A percentile compares a stretch with the other conserved stretches of the same genome.
phyloP scores from a whole-genome alignment of 2,888 invertebrate genomes.

The Hypselothyrea guttata region DNA sequence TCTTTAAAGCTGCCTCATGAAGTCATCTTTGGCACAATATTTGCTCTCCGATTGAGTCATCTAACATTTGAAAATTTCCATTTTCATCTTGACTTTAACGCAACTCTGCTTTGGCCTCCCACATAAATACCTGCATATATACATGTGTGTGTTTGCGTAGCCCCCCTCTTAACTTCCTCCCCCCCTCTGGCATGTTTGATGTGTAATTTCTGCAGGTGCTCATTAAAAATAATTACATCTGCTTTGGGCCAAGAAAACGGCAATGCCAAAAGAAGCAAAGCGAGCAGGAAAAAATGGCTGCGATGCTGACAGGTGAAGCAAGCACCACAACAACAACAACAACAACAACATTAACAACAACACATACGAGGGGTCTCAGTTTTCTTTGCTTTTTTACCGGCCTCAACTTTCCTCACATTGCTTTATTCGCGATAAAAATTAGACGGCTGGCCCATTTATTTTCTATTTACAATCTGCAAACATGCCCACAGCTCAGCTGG shows the following conservation, averaged over 20 bases:
- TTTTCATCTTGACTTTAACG: constrained; percentile 30
- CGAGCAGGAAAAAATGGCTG: constrained; percentile 25
- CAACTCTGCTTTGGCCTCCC: constrained; percentile 20
- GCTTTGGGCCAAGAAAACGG: constrained; percentile 60
- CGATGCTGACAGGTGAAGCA: constrained; percentile 57
- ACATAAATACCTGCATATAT: constrained; percentile 34
- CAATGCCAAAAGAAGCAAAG: constrained; percentile 44
- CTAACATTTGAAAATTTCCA: constrained; percentile 34
- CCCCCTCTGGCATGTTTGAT: constrained; percentile 54
- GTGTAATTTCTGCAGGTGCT: constrained; percentile 75
- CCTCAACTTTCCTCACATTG: neutral
- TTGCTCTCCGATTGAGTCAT: constrained; percentile 40
- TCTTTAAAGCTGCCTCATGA: constrained; percentile 32
- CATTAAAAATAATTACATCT: constrained; percentile 75
- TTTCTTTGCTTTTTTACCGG: neutral
- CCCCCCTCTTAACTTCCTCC: constrained; percentile 5
- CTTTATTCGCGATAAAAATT: constrained; percentile 45
- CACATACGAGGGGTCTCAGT: neutral
- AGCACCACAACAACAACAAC: constrained; percentile 19
- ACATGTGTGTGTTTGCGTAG: constrained; percentile 17
- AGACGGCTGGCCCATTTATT: constrained; percentile 50
- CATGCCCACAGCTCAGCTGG: constrained; percentile 21
- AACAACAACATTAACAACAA: no score
- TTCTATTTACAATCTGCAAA: constrained; percentile 55
- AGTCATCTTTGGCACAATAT: constrained; percentile 47